Conservation (phyloP, 2,888 invertebrate species). For the Brassicogethes aeneus region DNA sequence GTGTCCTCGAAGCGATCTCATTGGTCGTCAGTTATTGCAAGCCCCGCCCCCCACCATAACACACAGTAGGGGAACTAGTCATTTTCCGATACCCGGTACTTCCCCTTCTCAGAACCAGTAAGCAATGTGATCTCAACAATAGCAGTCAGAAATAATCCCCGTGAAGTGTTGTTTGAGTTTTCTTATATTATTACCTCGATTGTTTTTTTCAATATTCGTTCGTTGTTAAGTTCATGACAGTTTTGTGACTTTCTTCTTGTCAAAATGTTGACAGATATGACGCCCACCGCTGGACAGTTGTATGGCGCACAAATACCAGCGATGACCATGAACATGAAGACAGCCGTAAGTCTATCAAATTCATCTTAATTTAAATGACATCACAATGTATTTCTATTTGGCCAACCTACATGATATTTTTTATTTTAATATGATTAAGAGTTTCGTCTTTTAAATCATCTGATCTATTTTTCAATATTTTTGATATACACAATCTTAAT, state of each 20-base stretch:
- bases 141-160: too few species aligned
- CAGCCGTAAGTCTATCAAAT: slow-evolving; percentile 30
- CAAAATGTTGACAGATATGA: slow-evolving; percentile 51
- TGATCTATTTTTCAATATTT: too few species aligned
- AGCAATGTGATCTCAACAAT: slow-evolving; percentile 41
- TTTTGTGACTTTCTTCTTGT: slow-evolving; percentile 4
- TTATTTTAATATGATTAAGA: too few species aligned
- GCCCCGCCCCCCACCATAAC: slow-evolving; percentile 20
- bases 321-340: slow-evolving; percentile 50
- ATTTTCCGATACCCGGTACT: slow-evolving; percentile 26
- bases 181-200: too few species aligned
- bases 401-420: too few species aligned
- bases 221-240: slow-evolving; percentile 5
- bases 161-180: too few species aligned
- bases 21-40: too few species aligned
- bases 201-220: slow-evolving; percentile 3
- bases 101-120: slow-evolving; percentile 40
- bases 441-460: too few species aligned
- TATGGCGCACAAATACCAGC: slow-evolving; percentile 52
- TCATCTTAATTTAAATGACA: too few species aligned
- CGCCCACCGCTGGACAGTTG: slow-evolving; percentile 51
- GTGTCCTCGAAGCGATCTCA: slow-evolving; percentile 32
- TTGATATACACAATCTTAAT: too few species aligned
- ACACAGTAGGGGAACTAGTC: slow-evolving; percentile 39
- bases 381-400: too few species aligned